These are phyloP conservation scores for Corbicula japonica DNA, from an alignment of 2,888 invertebrate genomes.

Conservation along the genomic window DNA sequence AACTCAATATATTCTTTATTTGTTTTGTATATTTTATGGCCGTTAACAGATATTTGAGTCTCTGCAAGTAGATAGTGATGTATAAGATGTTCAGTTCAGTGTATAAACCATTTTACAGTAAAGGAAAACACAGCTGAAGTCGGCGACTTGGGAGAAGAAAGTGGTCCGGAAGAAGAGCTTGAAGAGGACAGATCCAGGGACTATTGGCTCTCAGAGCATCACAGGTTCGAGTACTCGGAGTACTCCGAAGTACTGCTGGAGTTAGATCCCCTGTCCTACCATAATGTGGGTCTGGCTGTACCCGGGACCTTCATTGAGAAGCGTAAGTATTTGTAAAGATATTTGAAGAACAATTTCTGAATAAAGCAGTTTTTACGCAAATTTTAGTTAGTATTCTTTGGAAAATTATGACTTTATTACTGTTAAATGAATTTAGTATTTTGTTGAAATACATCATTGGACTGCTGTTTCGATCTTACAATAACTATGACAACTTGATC, in stretches of 20 bases:
- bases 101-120: conserved; percentile 12
- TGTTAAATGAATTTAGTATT: too few species aligned
- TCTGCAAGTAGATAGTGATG: too few species aligned
- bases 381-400: too few species aligned
- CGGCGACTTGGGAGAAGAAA: conserved; percentile 6
- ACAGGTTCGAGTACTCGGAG: conserved; percentile 83
- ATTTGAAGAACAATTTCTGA: conserved; percentile 1
- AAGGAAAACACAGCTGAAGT: conserved; percentile 3
- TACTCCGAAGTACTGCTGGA: conserved; percentile 78
- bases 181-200: conserved; percentile 71
- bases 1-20: too few species aligned
- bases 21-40: too few species aligned
- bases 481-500: too few species aligned
- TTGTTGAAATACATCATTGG: too few species aligned
- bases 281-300: conserved; percentile 84
- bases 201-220: conserved; percentile 85
- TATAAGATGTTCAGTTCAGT: too few species aligned
- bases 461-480: too few species aligned
- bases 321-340: conserved; percentile 66
- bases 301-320: conserved; percentile 83
- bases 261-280: conserved; percentile 83
- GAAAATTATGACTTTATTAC: too few species aligned
- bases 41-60: too few species aligned
- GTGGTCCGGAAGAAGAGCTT: conserved; percentile 5
- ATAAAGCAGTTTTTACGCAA: too few species aligned